Evolutionary conservation across 2,888 invertebrate genomes (phyloP), one percentile per base, ranked within the genome.

Genomic region (Glyphotaelius pellucidus): DNA sequence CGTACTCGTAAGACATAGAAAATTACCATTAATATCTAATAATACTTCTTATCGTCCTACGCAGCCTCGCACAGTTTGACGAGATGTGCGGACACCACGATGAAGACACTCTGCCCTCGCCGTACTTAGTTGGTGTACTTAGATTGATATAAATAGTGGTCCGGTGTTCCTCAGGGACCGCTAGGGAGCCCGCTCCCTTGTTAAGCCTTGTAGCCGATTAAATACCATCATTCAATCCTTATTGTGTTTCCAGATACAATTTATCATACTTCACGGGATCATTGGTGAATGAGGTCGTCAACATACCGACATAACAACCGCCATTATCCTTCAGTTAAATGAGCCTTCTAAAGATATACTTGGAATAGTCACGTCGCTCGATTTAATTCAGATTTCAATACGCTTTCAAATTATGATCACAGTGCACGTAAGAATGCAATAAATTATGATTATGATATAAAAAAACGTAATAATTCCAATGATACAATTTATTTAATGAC

Each of bases 201-300:
- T 88, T 88, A 88, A 88, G 88, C 52, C 52, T 11, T 88, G 67
- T 32, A 88, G 67, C 19, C 67, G 88, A 88, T 79, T 85, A 88
- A 52, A 88, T 47, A 52, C 52, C 88, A 88, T 88, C 79, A 88
- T 88, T 67, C 88, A 88, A 88, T 88, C 88, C 88, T 88, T 67
- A 88, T 88, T 79, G 88, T 79, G 79, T 88, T 88, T 32, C 88
- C 52, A 88, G 88, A 88, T 67, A 88, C 88, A 47, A 88, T 88
- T 88, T 88, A 88, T 88, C 88, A 88, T 88, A 88, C 52, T 88
- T 88, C 88, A 67, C 88, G 42, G 85, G 35, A 85, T 38, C 67
- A 19, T 32, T 88, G n/a, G 88, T 88, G 88, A 88, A 88, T 79
- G 67, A 67, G 32, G 32, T 88, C 88, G 47, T 67, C 67, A 42